Conservation (phyloP, 2,797 vertebrate genomes). For the Hydrolagus colliei region DNA sequence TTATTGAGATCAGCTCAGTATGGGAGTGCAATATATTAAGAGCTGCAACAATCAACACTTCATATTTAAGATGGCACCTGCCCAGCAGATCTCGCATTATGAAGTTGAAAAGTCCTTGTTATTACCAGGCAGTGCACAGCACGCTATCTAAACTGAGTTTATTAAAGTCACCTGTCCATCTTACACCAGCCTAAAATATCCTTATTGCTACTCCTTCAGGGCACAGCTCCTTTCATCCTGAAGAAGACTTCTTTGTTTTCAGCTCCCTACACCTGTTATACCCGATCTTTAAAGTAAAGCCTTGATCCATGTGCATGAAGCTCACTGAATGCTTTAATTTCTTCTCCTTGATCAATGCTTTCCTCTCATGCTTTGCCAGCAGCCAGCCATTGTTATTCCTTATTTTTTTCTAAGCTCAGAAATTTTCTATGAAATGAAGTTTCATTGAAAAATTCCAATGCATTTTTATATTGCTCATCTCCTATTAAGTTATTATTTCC, state of each 20-base stretch:
- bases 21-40: not conserved
- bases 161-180: not conserved
- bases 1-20: not conserved
- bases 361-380: not conserved
- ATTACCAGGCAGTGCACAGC: not conserved
- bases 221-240: not conserved
- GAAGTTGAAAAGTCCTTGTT: not conserved
- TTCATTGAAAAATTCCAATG: not conserved
- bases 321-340: not conserved
- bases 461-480: not conserved
- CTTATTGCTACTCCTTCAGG: not conserved
- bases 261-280: not conserved
- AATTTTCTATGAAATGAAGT: not conserved
- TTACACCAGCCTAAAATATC: not conserved
- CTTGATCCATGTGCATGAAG: not conserved
- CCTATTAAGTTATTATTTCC: not conserved
- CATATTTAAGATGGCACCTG: not conserved
- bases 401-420: not conserved
- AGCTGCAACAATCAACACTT: not conserved
- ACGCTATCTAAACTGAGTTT: too few species aligned
- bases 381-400: too few species aligned
- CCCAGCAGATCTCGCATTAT: not conserved
- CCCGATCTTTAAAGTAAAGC: not conserved
- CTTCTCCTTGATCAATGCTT: not conserved
- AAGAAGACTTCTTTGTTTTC: not conserved